A percentile compares a stretch with the other conserved stretches of the same genome.
These are phyloP conservation scores for Rhinichthys osculus DNA, from an alignment of 2,797 vertebrate genomes.

Conservation along the genomic window DNA sequence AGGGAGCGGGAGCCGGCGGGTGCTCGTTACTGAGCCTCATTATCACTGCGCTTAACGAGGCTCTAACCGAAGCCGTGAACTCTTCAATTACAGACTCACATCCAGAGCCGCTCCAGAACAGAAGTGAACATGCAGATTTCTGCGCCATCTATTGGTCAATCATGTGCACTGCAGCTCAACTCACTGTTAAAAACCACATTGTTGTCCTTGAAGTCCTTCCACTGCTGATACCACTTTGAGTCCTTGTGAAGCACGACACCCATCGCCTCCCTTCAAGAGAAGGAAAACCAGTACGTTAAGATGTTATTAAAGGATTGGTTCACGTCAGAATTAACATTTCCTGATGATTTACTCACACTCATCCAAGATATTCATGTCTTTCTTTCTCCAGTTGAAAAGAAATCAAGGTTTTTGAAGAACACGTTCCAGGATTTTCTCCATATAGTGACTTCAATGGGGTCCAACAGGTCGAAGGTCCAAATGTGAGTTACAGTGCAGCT, in stretches of 20 bases:
- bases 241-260: slow-evolving; percentile 96
- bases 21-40: background rate
- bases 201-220: slow-evolving; percentile 98
- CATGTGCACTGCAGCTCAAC: slow-evolving; percentile 51
- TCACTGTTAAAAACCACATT: slow-evolving; percentile 95
- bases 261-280: slow-evolving; percentile 84
- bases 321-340: too few relatives aligned
- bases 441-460: too few relatives aligned
- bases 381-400: too few relatives aligned
- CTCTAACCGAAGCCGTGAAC: background rate
- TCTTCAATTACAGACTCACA: background rate
- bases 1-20: background rate
- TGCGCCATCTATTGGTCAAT: slow-evolving; percentile 62
- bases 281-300: background rate
- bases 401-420: too few relatives aligned
- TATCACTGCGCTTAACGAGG: background rate
- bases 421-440: too few relatives aligned
- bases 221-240: slow-evolving; percentile 97
- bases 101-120: background rate
- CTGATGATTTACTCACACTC: too few relatives aligned
- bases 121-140: background rate
- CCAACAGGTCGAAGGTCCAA: too few relatives aligned
- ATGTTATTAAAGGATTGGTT: background rate
- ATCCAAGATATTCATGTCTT: too few relatives aligned
- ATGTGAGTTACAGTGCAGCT: too few relatives aligned